Percentiles rank a stretch among this genome's conserved stretches.
Conservation (phyloP, 2,797 vertebrate species). For the Kryptolebias ocellatus region DNA sequence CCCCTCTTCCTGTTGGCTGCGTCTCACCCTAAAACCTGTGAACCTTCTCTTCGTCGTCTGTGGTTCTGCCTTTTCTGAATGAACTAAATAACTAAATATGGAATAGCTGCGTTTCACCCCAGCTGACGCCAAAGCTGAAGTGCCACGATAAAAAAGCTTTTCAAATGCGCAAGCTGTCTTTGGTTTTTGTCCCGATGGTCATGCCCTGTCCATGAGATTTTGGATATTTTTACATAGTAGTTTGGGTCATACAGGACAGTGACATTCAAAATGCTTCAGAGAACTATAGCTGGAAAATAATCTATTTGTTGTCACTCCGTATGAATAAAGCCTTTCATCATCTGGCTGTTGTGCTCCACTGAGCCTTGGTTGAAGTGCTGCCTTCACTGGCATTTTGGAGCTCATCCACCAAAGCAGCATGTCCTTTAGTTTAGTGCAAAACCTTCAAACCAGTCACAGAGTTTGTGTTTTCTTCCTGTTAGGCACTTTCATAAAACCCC, state of each 20-base stretch:
- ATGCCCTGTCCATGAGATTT: slow-evolving; percentile 69
- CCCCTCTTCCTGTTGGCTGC: slow-evolving; percentile 25
- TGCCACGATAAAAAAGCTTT: slow-evolving; percentile 36
- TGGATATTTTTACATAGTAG: slow-evolving; percentile 49
- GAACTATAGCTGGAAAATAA: slow-evolving; percentile 70
- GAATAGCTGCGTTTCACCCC: slow-evolving; percentile 29
- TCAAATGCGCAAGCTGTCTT: slow-evolving; percentile 44
- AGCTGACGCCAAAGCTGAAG: slow-evolving; percentile 40
- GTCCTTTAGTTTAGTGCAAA: slow-evolving; percentile 51
- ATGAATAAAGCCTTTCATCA: slow-evolving; percentile 81
- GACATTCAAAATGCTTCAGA: slow-evolving; percentile 68
- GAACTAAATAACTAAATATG: slow-evolving; percentile 26
- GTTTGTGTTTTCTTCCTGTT: slow-evolving; percentile 38
- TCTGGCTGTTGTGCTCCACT: slow-evolving; percentile 67
- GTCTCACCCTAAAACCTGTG: slow-evolving; percentile 35
- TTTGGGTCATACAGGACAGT: slow-evolving; percentile 55
- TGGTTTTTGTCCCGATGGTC: slow-evolving; percentile 54
- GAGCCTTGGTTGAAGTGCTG: slow-evolving; percentile 61
- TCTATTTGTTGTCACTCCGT: slow-evolving; percentile 78
- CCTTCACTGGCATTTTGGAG: slow-evolving; percentile 65
- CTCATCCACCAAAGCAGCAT: slow-evolving; percentile 53
- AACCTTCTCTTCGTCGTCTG: slow-evolving; percentile 27
- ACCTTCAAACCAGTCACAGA: slow-evolving; percentile 37
- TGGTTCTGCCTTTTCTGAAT: slow-evolving; percentile 29
- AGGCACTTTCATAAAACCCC: slow-evolving; percentile 42